Conservation (phyloP, 2,113 vertebrate genomes). For the Triplophysa rosa region DNA sequence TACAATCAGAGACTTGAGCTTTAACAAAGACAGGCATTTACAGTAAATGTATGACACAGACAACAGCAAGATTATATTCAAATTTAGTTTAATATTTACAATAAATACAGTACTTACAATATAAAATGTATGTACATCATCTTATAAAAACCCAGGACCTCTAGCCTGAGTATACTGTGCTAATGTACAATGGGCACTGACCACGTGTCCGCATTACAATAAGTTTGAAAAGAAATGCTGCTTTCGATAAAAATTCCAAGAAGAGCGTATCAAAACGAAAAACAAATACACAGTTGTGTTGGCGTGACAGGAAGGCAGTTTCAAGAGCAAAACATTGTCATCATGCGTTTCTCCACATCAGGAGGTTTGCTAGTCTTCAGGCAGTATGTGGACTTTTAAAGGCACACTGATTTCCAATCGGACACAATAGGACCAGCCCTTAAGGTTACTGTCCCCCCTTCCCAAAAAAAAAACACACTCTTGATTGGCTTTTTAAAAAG, state of each 20-base stretch:
- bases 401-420: conserved; percentile 73
- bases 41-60: background rate
- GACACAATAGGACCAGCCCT: conserved; percentile 74
- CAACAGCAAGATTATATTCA: conserved; percentile 56
- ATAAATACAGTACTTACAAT: conserved; percentile 84
- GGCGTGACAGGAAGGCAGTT: conserved; percentile 81
- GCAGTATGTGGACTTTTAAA: conserved; percentile 67
- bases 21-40: conserved; percentile 17
- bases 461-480: conserved; percentile 71
- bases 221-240: conserved; percentile 65
- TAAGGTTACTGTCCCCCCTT: conserved; percentile 67
- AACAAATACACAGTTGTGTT: conserved; percentile 64
- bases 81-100: conserved; percentile 88
- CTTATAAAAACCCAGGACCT: conserved; percentile 86
- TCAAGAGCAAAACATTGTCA: conserved; percentile 85
- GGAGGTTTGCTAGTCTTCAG: conserved; percentile 60
- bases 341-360: conserved; percentile 64
- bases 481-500: conserved; percentile 58
- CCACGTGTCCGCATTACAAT: conserved; percentile 75
- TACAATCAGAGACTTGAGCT: conserved; percentile 56
- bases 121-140: conserved; percentile 91
- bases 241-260: conserved; percentile 45
- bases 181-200: conserved; percentile 83
- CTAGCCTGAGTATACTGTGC: conserved; percentile 78
- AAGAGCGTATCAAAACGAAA: background rate